These are phyloP conservation scores for Nannoperca australis DNA, from an alignment of 2,797 vertebrate species.

Conservation along the genomic window DNA sequence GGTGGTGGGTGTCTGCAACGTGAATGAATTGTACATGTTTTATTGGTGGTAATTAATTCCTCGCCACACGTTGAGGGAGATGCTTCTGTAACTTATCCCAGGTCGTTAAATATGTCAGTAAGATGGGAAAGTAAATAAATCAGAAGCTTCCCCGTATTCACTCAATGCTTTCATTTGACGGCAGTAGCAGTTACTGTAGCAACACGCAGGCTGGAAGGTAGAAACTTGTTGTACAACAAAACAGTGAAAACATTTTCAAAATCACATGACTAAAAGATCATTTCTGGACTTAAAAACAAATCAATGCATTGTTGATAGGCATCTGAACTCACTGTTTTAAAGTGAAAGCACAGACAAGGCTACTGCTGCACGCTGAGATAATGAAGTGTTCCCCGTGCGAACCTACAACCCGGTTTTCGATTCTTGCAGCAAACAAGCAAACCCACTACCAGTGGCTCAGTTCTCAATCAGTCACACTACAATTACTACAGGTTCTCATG, in stretches of 20 bases:
- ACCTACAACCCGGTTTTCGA: conserved; percentile 45
- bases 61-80: conserved; percentile 39
- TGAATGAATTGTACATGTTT: conserved; percentile 1
- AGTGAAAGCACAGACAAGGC: conserved; percentile 26
- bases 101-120: conserved; percentile 44
- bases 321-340: conserved; percentile 34
- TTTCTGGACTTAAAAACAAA: background rate
- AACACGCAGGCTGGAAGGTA: background rate
- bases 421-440: conserved; percentile 16
- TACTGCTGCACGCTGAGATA: conserved; percentile 50
- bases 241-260: background rate
- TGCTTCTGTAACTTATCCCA: conserved; percentile 48
- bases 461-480: conserved; percentile 49
- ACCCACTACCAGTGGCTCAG: background rate
- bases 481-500: conserved; percentile 35
- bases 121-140: conserved; percentile 38
- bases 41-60: conserved; percentile 53
- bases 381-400: conserved; percentile 58
- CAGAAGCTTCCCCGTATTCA: background rate
- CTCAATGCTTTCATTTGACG: background rate
- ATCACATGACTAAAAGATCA: background rate
- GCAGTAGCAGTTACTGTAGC: background rate
- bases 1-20: background rate
- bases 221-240: background rate
- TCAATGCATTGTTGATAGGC: background rate